Conservation (phyloP, 2,888 invertebrate species). For the Synanthedon vespiformis region DNA sequence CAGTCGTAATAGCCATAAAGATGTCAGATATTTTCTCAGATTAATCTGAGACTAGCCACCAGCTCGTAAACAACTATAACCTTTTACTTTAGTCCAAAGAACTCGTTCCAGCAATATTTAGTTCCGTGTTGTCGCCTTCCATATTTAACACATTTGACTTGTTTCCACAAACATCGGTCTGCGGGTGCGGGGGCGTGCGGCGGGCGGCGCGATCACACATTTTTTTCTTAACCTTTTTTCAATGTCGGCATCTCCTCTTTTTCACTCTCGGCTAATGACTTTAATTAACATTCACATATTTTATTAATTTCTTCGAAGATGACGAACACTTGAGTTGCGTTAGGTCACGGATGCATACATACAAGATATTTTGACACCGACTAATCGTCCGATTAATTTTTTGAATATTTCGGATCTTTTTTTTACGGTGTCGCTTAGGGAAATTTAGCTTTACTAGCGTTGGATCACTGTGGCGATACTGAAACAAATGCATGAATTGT, state of each 20-base stretch:
- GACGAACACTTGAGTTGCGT: constrained; percentile 22
- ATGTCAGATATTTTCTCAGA: no score
- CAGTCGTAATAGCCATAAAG: no score
- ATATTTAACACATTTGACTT: constrained; percentile 61
- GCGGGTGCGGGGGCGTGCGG: constrained; percentile 33
- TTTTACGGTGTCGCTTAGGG: no score
- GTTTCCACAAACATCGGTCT: constrained; percentile 52
- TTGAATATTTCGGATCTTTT: not conserved
- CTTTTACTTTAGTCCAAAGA: not conserved
- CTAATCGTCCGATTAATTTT: not conserved
- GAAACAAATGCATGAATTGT: no score
- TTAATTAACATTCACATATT: constrained; percentile 62
- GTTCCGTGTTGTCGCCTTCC: constrained; percentile 20
- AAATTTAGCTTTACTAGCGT: no score
- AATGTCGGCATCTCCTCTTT: constrained; percentile 48
- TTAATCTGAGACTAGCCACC: no score
- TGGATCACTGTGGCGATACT: no score
- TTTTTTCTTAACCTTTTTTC: constrained; percentile 35
- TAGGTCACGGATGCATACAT: not conserved
- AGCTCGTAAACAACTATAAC: no score
- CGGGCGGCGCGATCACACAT: constrained; percentile 51
- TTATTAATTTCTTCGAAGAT: constrained; percentile 48
- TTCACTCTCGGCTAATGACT: constrained; percentile 58
- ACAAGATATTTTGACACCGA: constrained; percentile 2
- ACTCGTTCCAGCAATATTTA: not conserved